Percentiles rank a stretch among this genome's conserved stretches.
These are phyloP conservation scores for Lepidotrigona ventralis DNA, from an alignment of 1,140 invertebrate genomes.

Conservation along the genomic window DNA sequence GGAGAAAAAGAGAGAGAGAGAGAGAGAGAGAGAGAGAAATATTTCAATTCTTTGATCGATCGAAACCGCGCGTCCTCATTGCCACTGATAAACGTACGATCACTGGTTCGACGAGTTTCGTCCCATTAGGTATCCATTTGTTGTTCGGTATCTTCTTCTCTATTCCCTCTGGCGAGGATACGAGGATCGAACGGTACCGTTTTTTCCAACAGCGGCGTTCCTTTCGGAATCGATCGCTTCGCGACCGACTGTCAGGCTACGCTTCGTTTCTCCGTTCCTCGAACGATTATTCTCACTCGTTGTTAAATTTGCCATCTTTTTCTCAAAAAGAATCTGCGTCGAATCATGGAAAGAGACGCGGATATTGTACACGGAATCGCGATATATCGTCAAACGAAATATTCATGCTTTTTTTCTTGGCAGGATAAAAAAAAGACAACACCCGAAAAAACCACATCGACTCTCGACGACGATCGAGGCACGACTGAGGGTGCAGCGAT, in stretches of 20 bases:
- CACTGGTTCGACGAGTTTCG: background rate
- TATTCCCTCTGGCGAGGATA: background rate
- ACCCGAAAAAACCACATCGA: background rate
- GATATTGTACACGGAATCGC: background rate
- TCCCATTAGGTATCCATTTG: constrained; percentile 15
- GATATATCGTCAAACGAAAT: background rate
- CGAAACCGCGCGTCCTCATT: constrained; percentile 43
- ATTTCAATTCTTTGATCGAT: constrained; percentile 41
- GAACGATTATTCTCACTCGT: background rate
- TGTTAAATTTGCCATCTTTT: constrained; percentile 20
- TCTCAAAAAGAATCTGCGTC: background rate
- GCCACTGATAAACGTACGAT: constrained; percentile 2
- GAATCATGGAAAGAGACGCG: background rate
- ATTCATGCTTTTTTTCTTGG: background rate
- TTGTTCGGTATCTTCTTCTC: background rate
- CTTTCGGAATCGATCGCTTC: constrained; percentile 34
- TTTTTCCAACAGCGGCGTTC: constrained; percentile 4
- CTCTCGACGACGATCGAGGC: constrained; percentile 20
- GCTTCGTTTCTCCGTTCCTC: background rate
- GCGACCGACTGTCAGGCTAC: constrained; percentile 17
- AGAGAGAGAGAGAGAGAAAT: background rate
- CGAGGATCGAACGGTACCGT: background rate
- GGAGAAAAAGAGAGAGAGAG: background rate
- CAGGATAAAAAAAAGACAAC: background rate
- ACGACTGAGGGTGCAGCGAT: constrained; percentile 38